These are phyloP conservation scores for Parapristionchus giblindavisi DNA, from an alignment of 2,888 invertebrate species.

Conservation along the genomic window DNA sequence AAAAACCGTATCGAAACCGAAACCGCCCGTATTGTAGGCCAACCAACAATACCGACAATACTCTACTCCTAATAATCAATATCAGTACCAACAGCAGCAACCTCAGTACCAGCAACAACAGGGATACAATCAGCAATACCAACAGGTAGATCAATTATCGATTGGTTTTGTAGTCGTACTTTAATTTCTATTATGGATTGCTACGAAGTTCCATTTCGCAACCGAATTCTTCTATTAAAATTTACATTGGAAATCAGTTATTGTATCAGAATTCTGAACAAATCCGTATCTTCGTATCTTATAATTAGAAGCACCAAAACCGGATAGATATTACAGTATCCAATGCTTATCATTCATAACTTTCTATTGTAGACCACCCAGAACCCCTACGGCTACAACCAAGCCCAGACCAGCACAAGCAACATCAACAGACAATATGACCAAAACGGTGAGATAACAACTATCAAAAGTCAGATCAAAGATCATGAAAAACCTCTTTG, in stretches of 20 bases:
- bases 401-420: constrained; percentile 30
- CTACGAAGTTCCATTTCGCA: no score
- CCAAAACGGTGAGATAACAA: constrained; percentile 14
- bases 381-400: constrained; percentile 15
- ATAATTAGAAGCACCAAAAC: no score
- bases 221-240: no score
- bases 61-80: constrained; percentile 4
- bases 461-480: constrained; percentile 1
- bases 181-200: no score
- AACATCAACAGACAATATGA: constrained; percentile 26
- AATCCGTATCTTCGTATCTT: no score
- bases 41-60: constrained; percentile 4
- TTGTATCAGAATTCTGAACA: no score
- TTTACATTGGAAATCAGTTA: no score
- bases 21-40: background rate
- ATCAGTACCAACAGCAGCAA: constrained; percentile 27
- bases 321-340: no score
- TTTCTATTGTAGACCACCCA: constrained; percentile 16
- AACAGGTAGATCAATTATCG: no score
- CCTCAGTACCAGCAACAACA: constrained; percentile 7
- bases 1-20: background rate
- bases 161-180: no score
- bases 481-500: background rate
- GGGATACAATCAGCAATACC: constrained; percentile 3
- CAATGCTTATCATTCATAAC: no score